Evolutionary conservation across 2,797 vertebrate genomes (phyloP), one percentile per base, ranked within the genome.

Genomic region (Aplochiton taeniatus): DNA sequence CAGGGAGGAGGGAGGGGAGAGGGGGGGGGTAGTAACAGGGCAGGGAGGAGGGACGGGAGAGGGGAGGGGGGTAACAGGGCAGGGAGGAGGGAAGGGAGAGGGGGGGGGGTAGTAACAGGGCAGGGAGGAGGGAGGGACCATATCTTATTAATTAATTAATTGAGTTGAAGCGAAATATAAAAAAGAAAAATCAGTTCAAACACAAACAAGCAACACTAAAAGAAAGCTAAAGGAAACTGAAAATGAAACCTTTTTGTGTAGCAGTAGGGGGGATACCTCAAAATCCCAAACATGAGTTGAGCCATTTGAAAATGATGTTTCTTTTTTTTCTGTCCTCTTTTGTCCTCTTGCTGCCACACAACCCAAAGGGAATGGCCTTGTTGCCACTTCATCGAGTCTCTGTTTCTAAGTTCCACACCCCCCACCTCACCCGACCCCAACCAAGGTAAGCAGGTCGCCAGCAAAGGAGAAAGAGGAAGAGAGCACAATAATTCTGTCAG

Each of bases 81-180:
- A 31, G 82, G 73, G 78, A 83, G 79, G 80, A 85, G 81, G 84
- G 63, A 69, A 62, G 74, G 17, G 74, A 64, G 56, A 53, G 18
- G 55, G 66, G 18, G 8, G 42, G 31, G 31, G 31, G 31, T 31
- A 31, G n/a, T n/a, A n/a, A n/a, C 6, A 31, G 31, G 31, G 31
- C 31, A 31, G 17, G 17, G 89, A 92, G 93, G 92, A 73, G 77
- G 45, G n/a, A n/a, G 85, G 93, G 88, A 91, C 87, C 82, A 79
- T 84, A 83, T 83, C 63, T 69, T 84, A n/a, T n/a, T 79, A 85
- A 83, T 89, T 74, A 74, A 82, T 82, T 73, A 77, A 74, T 51
- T 68, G 63, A 74, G 68, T 48, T 31, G 31, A 31, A 6, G 31
- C 31, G 6, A 31, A 31, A 31, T 6, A 31, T 31, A 3, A 31